Evolutionary conservation across 2,888 invertebrate genomes (phyloP).

Genomic region (Ennomos quercinarius): DNA sequence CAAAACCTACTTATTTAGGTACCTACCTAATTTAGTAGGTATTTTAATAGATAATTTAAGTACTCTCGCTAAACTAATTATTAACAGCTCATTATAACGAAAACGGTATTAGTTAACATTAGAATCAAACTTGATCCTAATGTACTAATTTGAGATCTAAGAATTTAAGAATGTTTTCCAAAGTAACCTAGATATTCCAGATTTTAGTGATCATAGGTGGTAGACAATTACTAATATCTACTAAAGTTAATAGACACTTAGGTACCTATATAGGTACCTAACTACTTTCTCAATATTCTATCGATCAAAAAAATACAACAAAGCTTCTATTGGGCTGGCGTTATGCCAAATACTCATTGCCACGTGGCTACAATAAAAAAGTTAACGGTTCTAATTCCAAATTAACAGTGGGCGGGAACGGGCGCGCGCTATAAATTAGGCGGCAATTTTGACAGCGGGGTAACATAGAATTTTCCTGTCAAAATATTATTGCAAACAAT

Average conservation of each 20-base stretch:
- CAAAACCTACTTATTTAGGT: too few relatives aligned
- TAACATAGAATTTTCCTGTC: constrained; percentile 79
- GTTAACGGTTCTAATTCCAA: constrained; percentile 75
- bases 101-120: too few relatives aligned
- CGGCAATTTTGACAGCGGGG: constrained; percentile 75
- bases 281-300: neutral
- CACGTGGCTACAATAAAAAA: constrained; percentile 80
- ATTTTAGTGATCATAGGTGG: neutral
- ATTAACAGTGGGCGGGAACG: constrained; percentile 67
- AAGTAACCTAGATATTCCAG: constrained; percentile 1
- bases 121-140: constrained; percentile 6
- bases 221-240: neutral
- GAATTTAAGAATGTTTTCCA: neutral
- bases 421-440: constrained; percentile 71
- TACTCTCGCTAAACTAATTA: too few relatives aligned
- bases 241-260: too few relatives aligned
- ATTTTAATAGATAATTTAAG: too few relatives aligned
- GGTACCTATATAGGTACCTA: too few relatives aligned
- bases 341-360: constrained; percentile 45
- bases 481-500: constrained; percentile 85
- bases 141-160: constrained; percentile 6
- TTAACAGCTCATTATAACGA: too few relatives aligned
- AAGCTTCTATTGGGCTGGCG: constrained; percentile 43
- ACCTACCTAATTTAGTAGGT: too few relatives aligned
- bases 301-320: constrained; percentile 21